Percentiles rank a stretch among this genome's conserved stretches.
Conservation (phyloP, 2,113 vertebrate genomes). For the Varanus salvator region DNA sequence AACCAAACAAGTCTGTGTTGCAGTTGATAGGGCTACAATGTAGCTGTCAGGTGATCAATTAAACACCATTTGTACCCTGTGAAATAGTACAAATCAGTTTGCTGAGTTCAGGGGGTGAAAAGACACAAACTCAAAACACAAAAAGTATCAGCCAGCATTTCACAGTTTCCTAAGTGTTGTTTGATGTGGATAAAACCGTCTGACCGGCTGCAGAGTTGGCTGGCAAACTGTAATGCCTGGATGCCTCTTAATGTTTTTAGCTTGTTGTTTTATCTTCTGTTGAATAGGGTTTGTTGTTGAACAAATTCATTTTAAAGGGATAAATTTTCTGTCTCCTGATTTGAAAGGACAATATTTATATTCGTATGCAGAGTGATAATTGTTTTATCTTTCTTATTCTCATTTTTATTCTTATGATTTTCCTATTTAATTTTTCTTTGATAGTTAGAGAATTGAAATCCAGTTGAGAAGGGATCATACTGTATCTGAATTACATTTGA, state of each 20-base stretch:
- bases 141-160: conserved; percentile 34
- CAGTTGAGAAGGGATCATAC: neutral
- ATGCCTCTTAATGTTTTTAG: neutral
- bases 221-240: rapidly evolving
- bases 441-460: neutral
- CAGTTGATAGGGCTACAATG: neutral
- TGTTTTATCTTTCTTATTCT: neutral
- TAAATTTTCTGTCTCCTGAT: neutral
- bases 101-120: neutral
- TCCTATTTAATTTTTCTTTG: no score
- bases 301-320: neutral
- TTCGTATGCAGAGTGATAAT: conserved; percentile 12
- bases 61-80: conserved; percentile 5
- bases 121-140: conserved; percentile 4
- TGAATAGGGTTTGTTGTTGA: neutral
- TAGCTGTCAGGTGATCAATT: conserved; percentile 11
- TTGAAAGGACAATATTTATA: rapidly evolving
- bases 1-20: neutral
- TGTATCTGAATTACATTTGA: no score
- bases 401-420: no score
- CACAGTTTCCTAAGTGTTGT: conserved; percentile 29
- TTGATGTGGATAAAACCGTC: conserved; percentile 1
- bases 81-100: conserved; percentile 39
- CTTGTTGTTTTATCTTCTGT: conserved; percentile 18
- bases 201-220: neutral